These are phyloP conservation scores for Takifugu ocellatus DNA, from an alignment of 2,797 vertebrate species.

Conservation along the genomic window DNA sequence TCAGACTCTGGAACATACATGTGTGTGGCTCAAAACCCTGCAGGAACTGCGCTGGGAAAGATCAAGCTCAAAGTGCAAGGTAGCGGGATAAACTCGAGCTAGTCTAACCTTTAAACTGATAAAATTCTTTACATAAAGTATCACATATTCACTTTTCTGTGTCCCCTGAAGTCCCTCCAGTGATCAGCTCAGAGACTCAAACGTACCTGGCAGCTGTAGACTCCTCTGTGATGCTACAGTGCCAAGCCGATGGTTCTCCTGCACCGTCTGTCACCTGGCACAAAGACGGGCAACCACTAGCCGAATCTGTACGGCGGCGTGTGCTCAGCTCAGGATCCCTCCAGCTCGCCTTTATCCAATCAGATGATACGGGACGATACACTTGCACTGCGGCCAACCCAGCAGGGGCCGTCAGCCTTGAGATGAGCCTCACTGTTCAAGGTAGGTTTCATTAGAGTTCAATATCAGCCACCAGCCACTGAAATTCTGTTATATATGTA, in stretches of 20 bases:
- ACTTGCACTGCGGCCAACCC: conserved; percentile 85
- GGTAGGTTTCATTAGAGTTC: conserved; percentile 64
- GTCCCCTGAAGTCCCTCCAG: conserved; percentile 82
- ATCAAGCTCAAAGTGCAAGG: conserved; percentile 94
- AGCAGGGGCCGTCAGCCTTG: conserved; percentile 81
- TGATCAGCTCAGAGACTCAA: conserved; percentile 74
- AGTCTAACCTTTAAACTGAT: too few species aligned
- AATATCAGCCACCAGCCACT: too few species aligned
- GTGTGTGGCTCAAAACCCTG: conserved; percentile 94
- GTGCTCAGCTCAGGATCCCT: conserved; percentile 85
- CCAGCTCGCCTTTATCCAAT: conserved; percentile 85
- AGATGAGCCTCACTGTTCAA: conserved; percentile 80
- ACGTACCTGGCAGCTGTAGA: conserved; percentile 80
- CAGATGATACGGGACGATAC: conserved; percentile 81
- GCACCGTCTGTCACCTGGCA: conserved; percentile 84
- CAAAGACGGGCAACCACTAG: conserved; percentile 80
- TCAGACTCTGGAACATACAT: conserved; percentile 89
- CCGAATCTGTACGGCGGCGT: conserved; percentile 77
- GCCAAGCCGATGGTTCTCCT: conserved; percentile 83
- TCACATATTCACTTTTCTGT: too few species aligned
- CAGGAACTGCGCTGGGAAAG: conserved; percentile 92
- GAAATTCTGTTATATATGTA: neutral
- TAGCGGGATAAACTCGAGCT: conserved; percentile 44
- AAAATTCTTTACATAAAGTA: too few species aligned
- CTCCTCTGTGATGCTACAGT: conserved; percentile 82